Evolutionary conservation across 1,140 invertebrate species (phyloP).

Genomic region (Bathynomus jamesi): DNA sequence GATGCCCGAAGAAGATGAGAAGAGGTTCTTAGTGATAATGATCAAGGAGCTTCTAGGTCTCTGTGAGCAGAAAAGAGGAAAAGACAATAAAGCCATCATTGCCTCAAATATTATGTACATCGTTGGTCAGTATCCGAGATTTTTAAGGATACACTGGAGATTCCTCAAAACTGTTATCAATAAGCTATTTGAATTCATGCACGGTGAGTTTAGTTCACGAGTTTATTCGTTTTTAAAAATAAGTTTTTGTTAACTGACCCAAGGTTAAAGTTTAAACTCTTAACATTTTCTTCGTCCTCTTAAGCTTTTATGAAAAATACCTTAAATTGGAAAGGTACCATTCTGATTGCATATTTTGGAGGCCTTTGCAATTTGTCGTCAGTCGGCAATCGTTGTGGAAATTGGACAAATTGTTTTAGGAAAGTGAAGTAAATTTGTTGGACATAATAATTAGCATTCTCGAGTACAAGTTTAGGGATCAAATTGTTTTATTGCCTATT

Average conservation of each 20-base stretch:
- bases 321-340: no score
- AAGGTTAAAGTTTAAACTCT: no score
- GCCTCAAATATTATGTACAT: conserved; percentile 99
- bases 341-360: no score
- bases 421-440: no score
- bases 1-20: conserved; percentile 99
- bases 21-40: conserved; percentile 96
- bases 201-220: conserved; percentile 55
- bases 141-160: conserved; percentile 98
- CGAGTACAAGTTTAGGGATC: neutral
- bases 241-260: neutral
- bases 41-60: conserved; percentile 97
- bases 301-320: no score
- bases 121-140: conserved; percentile 98
- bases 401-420: neutral
- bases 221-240: neutral
- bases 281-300: no score
- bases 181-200: conserved; percentile 99
- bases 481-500: neutral
- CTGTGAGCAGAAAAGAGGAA: conserved; percentile 98
- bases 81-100: conserved; percentile 99
- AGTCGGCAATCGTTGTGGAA: no score
- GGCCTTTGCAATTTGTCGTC: no score
- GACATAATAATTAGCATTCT: no score
- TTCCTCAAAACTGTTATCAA: conserved; percentile 99